Conservation (phyloP, 1,140 invertebrate genomes). For the Lanistes nyassanus region DNA sequence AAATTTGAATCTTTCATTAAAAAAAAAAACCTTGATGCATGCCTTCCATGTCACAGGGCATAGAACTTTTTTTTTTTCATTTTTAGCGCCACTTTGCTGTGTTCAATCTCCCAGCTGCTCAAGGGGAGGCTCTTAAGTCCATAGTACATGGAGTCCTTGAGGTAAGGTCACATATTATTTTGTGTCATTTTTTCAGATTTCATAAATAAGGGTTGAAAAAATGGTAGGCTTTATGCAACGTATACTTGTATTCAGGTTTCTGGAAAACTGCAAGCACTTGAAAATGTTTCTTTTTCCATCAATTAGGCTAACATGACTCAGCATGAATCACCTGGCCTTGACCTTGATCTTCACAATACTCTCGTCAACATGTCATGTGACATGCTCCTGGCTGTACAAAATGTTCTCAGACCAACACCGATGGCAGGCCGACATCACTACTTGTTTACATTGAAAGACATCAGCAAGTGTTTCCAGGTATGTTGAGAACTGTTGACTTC, state of each 20-base stretch:
- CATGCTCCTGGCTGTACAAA: slow-evolving; percentile 55
- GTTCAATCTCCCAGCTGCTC: slow-evolving; percentile 58
- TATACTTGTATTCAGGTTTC: background rate
- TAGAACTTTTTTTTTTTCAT: slow-evolving; percentile 6
- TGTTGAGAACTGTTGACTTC: background rate
- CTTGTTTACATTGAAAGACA: slow-evolving; percentile 64
- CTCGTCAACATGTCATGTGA: slow-evolving; percentile 63
- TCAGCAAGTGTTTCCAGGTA: slow-evolving; percentile 66
- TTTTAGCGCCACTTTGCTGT: slow-evolving; percentile 66
- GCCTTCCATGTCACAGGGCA: too few relatives aligned
- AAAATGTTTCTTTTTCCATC: background rate
- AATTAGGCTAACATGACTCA: slow-evolving; percentile 59
- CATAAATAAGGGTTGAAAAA: background rate
- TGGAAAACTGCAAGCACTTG: background rate
- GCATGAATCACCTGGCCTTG: slow-evolving; percentile 57
- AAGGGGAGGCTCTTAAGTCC: slow-evolving; percentile 54
- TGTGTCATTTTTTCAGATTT: background rate
- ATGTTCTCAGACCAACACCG: slow-evolving; percentile 57
- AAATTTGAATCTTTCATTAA: too few relatives aligned
- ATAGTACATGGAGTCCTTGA: slow-evolving; percentile 63
- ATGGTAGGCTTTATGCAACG: background rate
- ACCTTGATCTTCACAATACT: slow-evolving; percentile 63
- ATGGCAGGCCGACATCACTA: slow-evolving; percentile 65
- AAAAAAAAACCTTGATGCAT: too few relatives aligned
- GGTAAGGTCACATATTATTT: slow-evolving; percentile 42